phyloP scores from a whole-genome alignment of 2,888 invertebrate genomes.

The Oxyscelio sp. region DNA sequence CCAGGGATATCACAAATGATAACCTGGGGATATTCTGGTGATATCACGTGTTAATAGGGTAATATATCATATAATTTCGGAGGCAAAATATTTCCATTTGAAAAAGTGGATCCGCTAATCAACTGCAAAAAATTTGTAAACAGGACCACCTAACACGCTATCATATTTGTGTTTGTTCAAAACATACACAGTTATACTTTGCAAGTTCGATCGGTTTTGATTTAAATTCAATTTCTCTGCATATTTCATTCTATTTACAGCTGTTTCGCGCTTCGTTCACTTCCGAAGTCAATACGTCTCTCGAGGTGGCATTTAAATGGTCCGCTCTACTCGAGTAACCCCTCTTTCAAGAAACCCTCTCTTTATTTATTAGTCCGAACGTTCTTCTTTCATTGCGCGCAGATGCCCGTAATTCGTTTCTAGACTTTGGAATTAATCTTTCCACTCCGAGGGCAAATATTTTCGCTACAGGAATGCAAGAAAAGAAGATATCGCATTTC shows the following conservation, averaged over 20 bases:
- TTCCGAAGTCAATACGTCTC: slow-evolving; percentile 23
- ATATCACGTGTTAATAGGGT: no score
- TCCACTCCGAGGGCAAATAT: slow-evolving; percentile 13
- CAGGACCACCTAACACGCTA: no score
- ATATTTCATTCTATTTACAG: slow-evolving; percentile 19
- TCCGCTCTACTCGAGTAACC: slow-evolving; percentile 17
- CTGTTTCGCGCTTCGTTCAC: slow-evolving; percentile 32
- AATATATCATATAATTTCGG: no score
- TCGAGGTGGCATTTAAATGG: not conserved
- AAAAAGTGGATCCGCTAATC: no score
- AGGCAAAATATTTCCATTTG: no score
- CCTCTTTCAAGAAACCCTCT: slow-evolving; percentile 20
- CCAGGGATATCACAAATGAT: no score
- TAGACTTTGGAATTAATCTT: slow-evolving; percentile 43
- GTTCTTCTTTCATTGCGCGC: slow-evolving; percentile 45
- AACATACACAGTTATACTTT: no score
- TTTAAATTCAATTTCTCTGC: no score
- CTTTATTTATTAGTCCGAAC: slow-evolving; percentile 38
- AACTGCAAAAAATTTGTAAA: no score
- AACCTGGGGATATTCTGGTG: no score
- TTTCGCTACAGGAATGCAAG: slow-evolving; percentile 8
- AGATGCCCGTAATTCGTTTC: slow-evolving; percentile 25
- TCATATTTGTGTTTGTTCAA: no score
- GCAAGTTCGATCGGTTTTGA: no score
- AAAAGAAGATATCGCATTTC: slow-evolving; percentile 66